Base-by-base conservation (phyloP, 2,113 vertebrate genomes). In the Porphyrio hochstetteri region DNA sequence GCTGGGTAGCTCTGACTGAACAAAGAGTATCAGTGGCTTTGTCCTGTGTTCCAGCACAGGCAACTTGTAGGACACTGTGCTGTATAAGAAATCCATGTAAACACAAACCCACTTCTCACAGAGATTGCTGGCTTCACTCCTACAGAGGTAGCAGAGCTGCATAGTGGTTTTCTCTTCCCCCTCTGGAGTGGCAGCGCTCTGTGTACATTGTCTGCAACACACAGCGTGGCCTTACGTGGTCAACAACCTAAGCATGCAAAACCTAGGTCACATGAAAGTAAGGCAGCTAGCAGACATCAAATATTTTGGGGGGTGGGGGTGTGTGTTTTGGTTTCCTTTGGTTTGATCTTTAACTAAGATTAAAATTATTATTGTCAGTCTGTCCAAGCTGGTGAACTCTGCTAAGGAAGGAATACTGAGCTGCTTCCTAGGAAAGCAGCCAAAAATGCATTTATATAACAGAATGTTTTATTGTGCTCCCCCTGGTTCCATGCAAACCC, bases 101-200 rank as follows among this genome's bases (percentile, higher is more conserved):
- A 28, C 67, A 80, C 33, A 80, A 82, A n/a, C 7, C 14, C 16
- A 5, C 31, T 72, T 55, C 59, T 64, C 52, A 16, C 44, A 57
- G 57, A 28, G n/a, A 4, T 53, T 25, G 55, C 50, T 90, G 50
- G 24, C 40, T 27, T 74, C 1, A 0, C 9, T 86, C 21, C 59
- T 69, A 14, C 3, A 1, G 78, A 79, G 35, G 35, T 14, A 91
- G 40, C 67, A 64, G 61, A 81, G 55, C 60, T 64, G 7, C 38
- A 3, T 13, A 23, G 59, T 36, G 10, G 18, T 59, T 88, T 80
- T 88, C 23, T 74, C 17, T 77, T 61, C 28, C 17, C 16, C 1
- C 11, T 65, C 53, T 2, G 7, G n/a, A 57, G 16, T 23, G 90
- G 55, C 29, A 78, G 48, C 0, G 0, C 15, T 60, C 23, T 50